Percentiles rank a stretch among this genome's conserved stretches.
Evolutionary conservation across 37 sponge, comb jelly and placozoan species (phyloP).

Genomic region (Chondrilla cf. caribensis): DNA sequence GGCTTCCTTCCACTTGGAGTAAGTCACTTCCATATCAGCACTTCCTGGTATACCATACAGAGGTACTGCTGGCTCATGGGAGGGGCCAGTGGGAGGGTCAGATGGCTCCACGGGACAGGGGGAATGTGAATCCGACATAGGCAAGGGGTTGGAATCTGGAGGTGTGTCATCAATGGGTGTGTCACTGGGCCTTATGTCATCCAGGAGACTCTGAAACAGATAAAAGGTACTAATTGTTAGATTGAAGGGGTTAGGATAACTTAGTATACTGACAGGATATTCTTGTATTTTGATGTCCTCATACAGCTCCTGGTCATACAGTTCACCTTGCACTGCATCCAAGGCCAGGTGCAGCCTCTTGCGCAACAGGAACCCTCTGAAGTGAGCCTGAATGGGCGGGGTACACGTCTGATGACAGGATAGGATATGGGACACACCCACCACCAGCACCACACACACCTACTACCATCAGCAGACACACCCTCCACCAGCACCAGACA

Average conservation of each 20-base stretch:
- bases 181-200: too few species aligned
- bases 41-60: conserved; percentile 18
- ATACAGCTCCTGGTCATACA: neutral
- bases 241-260: too few species aligned
- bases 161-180: too few species aligned
- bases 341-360: neutral
- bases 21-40: neutral
- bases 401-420: too few species aligned
- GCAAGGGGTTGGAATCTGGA: neutral
- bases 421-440: too few species aligned
- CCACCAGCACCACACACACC: neutral
- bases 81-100: neutral
- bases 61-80: neutral
- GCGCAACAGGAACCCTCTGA: neutral
- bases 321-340: neutral
- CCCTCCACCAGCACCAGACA: conserved; percentile 5
- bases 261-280: too few species aligned
- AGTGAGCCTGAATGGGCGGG: neutral
- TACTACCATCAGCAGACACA: neutral
- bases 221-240: too few species aligned
- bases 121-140: neutral
- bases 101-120: neutral
- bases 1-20: neutral
- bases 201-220: too few species aligned
- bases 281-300: too few species aligned